phyloP scores from a whole-genome alignment of 2,888 invertebrate genomes.

The Sturmia bella region DNA sequence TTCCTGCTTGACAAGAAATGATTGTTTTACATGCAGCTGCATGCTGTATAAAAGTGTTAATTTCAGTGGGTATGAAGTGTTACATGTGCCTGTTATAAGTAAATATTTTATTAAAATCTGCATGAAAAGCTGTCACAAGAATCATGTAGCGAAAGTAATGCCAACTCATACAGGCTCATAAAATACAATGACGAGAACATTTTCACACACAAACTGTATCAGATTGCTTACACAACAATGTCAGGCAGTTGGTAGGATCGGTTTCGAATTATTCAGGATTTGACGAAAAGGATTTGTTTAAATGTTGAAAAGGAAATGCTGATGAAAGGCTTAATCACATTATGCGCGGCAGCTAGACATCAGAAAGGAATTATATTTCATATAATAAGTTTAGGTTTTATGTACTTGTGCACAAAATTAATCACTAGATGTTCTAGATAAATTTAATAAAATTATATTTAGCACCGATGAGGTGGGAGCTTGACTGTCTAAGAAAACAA shows the following conservation, averaged over 20 bases:
- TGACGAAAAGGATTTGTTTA: too few relatives aligned
- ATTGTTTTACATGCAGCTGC: neutral
- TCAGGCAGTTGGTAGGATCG: neutral
- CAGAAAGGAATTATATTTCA: too few relatives aligned
- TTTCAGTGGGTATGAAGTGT: neutral
- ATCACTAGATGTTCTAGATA: too few relatives aligned
- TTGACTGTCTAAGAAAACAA: too few relatives aligned
- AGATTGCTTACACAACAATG: conserved; percentile 1
- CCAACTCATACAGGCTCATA: neutral
- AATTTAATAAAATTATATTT: too few relatives aligned
- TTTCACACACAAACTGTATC: neutral
- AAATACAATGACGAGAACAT: neutral
- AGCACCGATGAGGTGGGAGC: too few relatives aligned
- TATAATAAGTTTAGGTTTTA: too few relatives aligned
- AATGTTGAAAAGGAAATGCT: too few relatives aligned
- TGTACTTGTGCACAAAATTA: too few relatives aligned
- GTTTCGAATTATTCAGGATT: too few relatives aligned
- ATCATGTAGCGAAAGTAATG: neutral
- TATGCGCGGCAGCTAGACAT: too few relatives aligned
- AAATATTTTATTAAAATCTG: conserved; percentile 39
- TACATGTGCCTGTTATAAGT: conserved; percentile 29
- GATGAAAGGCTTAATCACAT: too few relatives aligned
- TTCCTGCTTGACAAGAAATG: conserved; percentile 1
- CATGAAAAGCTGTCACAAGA: conserved; percentile 8
- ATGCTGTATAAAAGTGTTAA: conserved; percentile 24